phyloP scores from a whole-genome alignment of 2,113 vertebrate species.

The Paradisaea rubra region DNA sequence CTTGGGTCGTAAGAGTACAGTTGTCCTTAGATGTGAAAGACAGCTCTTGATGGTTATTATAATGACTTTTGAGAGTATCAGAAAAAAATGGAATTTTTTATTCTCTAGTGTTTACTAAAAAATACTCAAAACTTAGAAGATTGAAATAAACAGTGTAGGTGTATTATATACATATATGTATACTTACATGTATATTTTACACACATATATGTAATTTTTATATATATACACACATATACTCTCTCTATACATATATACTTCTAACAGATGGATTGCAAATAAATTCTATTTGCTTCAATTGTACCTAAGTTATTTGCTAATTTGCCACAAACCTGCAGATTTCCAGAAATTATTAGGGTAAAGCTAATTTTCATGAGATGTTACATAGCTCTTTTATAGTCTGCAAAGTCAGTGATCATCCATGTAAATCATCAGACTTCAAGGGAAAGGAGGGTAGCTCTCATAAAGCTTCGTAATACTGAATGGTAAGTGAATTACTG shows the following conservation, averaged over 20 bases:
- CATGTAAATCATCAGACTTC: not conserved
- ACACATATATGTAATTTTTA: not conserved
- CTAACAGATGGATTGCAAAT: not conserved
- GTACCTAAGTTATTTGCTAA: not conserved
- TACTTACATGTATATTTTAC: not conserved
- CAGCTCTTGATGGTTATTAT: not conserved
- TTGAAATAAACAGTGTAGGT: not conserved
- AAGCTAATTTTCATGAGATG: not conserved
- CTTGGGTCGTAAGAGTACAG: not conserved
- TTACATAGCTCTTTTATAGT: not conserved
- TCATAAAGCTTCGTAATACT: not conserved
- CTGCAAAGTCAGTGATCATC: not conserved
- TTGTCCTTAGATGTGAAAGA: not conserved
- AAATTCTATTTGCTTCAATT: not conserved
- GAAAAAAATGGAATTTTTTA: not conserved
- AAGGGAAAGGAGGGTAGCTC: not conserved
- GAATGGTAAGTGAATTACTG: not conserved
- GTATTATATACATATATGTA: not conserved
- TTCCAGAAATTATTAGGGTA: not conserved
- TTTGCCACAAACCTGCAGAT: not conserved
- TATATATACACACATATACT: not conserved
- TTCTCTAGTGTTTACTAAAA: not conserved
- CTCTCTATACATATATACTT: not conserved
- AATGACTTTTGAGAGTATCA: not conserved
- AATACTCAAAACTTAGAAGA: not conserved